Evolutionary conservation across 1,140 invertebrate species (phyloP).

Genomic region (Proctacanthus coquilletti): DNA sequence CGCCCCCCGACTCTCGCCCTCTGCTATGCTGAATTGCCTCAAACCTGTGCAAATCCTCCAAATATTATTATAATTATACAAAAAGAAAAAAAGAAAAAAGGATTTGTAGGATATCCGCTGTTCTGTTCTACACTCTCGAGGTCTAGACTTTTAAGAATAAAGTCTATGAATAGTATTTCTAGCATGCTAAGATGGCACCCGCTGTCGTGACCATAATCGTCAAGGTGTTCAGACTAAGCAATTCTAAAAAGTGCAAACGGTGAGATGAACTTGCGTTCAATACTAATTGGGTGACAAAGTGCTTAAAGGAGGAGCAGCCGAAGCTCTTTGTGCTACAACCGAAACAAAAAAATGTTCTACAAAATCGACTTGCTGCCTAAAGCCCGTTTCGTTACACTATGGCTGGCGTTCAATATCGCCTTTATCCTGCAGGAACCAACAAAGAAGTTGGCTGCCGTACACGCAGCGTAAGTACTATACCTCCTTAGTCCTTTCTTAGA

Average conservation of each 20-base stretch:
- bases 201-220: too few species aligned
- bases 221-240: not conserved
- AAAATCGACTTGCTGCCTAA: constrained; percentile 13
- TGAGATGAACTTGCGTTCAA: constrained; percentile 3
- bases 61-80: constrained; percentile 2
- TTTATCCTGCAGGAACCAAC: constrained; percentile 24
- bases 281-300: constrained; percentile 2
- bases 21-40: too few species aligned
- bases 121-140: not conserved
- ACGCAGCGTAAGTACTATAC: constrained; percentile 27
- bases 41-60: too few species aligned
- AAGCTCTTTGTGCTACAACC: not conserved
- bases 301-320: not conserved
- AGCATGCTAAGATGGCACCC: not conserved
- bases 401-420: constrained; percentile 27
- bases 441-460: constrained; percentile 20
- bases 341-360: not conserved
- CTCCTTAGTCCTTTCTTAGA: too few species aligned
- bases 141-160: not conserved
- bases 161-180: not conserved
- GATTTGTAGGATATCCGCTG: constrained; percentile 1
- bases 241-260: constrained; percentile 1
- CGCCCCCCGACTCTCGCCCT: too few species aligned
- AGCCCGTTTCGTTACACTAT: constrained; percentile 24
- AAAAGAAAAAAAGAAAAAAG: constrained; percentile 2